A percentile compares a stretch with the other conserved stretches of the same genome.
Conservation (phyloP, 2,797 vertebrate genomes). For the Allobates femoralis region DNA sequence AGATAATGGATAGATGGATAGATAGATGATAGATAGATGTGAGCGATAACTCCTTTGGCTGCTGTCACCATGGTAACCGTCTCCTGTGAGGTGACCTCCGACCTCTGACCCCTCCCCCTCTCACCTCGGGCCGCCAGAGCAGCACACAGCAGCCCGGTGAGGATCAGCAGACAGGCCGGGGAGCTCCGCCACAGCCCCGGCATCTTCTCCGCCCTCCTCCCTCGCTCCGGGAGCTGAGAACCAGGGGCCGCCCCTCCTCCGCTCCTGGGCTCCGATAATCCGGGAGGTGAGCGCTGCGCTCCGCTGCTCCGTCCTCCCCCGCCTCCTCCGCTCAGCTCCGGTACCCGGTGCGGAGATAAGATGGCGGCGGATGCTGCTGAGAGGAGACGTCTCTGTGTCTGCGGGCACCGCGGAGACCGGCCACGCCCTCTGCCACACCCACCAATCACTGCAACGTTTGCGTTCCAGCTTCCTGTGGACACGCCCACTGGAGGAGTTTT, state of each 20-base stretch:
- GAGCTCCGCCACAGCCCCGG: slow-evolving; percentile 39
- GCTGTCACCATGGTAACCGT: background rate
- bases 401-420: slow-evolving; percentile 61
- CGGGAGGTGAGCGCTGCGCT: slow-evolving; percentile 18
- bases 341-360: slow-evolving; percentile 63
- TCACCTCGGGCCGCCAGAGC: slow-evolving; percentile 68
- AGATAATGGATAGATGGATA: too few relatives aligned
- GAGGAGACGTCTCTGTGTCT: slow-evolving; percentile 52
- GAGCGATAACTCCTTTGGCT: background rate
- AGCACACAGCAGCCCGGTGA: slow-evolving; percentile 65
- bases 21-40: too few relatives aligned
- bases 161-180: slow-evolving; percentile 62
- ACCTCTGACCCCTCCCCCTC: background rate
- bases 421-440: slow-evolving; percentile 31
- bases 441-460: slow-evolving; percentile 38
- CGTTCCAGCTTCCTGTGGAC: slow-evolving; percentile 1
- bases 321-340: slow-evolving; percentile 49
- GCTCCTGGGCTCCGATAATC: slow-evolving; percentile 29
- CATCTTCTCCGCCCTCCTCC: slow-evolving; percentile 46
- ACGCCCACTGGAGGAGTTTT: background rate
- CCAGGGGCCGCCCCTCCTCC: slow-evolving; percentile 3
- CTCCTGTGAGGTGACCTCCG: background rate
- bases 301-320: background rate
- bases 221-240: background rate
- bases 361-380: slow-evolving; percentile 63